Evolutionary conservation across 2,888 invertebrate species (phyloP).

Genomic region (Platycheirus albimanus): DNA sequence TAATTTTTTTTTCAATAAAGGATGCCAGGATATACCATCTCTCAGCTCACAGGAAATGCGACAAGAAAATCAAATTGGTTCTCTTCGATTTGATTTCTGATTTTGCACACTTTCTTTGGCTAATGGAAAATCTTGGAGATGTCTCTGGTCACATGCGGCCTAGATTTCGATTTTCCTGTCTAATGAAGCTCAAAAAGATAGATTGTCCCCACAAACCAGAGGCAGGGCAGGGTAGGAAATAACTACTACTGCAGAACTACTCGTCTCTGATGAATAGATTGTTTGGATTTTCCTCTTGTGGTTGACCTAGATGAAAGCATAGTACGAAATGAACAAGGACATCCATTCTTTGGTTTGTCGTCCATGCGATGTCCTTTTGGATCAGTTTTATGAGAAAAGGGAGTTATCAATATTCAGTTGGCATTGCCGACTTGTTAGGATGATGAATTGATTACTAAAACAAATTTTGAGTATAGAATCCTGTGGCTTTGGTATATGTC

Average conservation of each 20-base stretch:
- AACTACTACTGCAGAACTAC: background rate
- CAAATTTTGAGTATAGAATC: conserved; percentile 10
- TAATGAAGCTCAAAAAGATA: conserved; percentile 63
- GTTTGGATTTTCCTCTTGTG: conserved; percentile 52
- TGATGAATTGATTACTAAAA: conserved; percentile 53
- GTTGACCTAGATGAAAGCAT: conserved; percentile 36
- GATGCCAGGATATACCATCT: no score
- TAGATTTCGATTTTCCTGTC: conserved; percentile 62
- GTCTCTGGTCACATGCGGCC: conserved; percentile 60
- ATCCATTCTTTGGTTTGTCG: background rate
- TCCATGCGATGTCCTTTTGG: conserved; percentile 21
- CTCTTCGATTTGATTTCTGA: conserved; percentile 38
- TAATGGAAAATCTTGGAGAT: conserved; percentile 16
- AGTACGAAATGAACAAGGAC: no score
- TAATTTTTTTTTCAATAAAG: background rate
- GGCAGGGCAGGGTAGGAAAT: conserved; percentile 1
- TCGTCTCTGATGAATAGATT: conserved; percentile 19
- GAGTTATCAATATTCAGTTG: conserved; percentile 51
- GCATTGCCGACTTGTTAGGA: conserved; percentile 40
- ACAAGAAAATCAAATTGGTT: conserved; percentile 31
- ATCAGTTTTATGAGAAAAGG: background rate
- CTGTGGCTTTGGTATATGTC: background rate
- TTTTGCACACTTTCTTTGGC: conserved; percentile 38
- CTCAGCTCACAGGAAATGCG: background rate
- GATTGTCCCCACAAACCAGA: conserved; percentile 49